These are phyloP conservation scores for Glaucopsyche alexis DNA, from an alignment of 2,888 invertebrate species.

Conservation along the genomic window DNA sequence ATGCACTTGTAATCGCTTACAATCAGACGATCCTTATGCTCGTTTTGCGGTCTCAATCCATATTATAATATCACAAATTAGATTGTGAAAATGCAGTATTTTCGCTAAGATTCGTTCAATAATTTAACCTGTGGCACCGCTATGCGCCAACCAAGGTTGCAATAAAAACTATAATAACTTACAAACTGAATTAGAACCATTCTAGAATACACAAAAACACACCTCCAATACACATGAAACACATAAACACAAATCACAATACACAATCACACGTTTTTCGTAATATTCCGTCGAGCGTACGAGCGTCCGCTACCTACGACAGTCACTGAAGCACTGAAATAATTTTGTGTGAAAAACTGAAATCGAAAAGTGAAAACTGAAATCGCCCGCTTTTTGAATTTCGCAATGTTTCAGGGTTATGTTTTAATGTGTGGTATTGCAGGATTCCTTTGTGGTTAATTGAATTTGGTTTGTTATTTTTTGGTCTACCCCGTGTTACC, in stretches of 20 bases:
- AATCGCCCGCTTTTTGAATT: too few species aligned
- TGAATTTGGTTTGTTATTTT: too few species aligned
- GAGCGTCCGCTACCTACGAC: neutral
- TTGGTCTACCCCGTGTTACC: too few species aligned
- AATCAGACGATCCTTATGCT: too few species aligned
- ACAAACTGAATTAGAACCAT: neutral
- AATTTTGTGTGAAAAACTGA: neutral
- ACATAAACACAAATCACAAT: neutral
- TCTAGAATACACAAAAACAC: neutral
- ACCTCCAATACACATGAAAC: neutral
- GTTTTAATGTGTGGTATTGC: too few species aligned
- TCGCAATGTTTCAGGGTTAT: too few species aligned
- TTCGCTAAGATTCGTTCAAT: neutral
- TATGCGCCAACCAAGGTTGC: slow-evolving; percentile 12
- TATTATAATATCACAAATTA: too few species aligned
- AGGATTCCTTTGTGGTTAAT: neutral
- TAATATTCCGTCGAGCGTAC: neutral
- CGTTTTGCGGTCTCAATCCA: too few species aligned
- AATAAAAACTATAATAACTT: neutral
- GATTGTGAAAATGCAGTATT: slow-evolving; percentile 5
- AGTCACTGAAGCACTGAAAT: neutral
- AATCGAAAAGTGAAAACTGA: too few species aligned
- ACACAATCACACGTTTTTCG: neutral
- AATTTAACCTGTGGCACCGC: neutral
- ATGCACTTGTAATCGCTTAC: neutral